Conservation (phyloP, 2,888 invertebrate species). For the Ptilodon capucinus region DNA sequence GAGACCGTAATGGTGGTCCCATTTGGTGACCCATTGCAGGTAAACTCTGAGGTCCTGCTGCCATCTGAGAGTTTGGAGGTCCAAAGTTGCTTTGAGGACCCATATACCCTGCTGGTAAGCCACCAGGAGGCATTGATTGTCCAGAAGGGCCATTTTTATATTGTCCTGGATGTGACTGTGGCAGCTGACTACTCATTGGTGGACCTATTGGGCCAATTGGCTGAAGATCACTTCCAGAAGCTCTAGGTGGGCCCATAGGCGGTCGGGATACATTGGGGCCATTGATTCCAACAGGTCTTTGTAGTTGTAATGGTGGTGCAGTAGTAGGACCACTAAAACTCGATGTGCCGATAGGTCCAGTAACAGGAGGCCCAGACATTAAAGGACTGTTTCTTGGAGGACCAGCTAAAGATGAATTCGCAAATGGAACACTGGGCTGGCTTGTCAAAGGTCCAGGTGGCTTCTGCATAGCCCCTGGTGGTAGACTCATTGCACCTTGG, state of each 20-base stretch:
- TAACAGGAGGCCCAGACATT: constrained; percentile 42
- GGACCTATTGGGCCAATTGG: constrained; percentile 5
- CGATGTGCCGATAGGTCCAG: constrained; percentile 31
- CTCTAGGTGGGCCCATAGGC: constrained; percentile 12
- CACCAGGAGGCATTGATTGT: constrained; percentile 27
- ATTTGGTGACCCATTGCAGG: constrained; percentile 6
- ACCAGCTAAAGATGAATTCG: constrained; percentile 40
- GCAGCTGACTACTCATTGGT: constrained; percentile 10
- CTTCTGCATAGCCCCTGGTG: constrained; percentile 28
- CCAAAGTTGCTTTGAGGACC: constrained; percentile 18
- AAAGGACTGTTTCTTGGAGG: constrained; percentile 57
- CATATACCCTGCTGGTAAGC: constrained; percentile 21
- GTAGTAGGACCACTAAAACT: constrained; percentile 32
- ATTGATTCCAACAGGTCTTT: constrained; percentile 32
- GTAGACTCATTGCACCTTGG: constrained; percentile 33
- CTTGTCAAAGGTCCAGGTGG: constrained; percentile 39
- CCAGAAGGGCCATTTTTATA: constrained; percentile 45
- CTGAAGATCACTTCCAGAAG: constrained; percentile 12
- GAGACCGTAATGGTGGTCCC: constrained; percentile 3
- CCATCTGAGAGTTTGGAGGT: constrained; percentile 9
- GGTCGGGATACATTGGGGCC: constrained; percentile 9
- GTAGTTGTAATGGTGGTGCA: constrained; percentile 27
- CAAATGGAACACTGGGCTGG: constrained; percentile 52
- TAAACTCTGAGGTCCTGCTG: not conserved
- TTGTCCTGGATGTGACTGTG: constrained; percentile 38